These are phyloP conservation scores for Drosophila melanosoma DNA, from an alignment of 2,888 invertebrate genomes.

Conservation along the genomic window DNA sequence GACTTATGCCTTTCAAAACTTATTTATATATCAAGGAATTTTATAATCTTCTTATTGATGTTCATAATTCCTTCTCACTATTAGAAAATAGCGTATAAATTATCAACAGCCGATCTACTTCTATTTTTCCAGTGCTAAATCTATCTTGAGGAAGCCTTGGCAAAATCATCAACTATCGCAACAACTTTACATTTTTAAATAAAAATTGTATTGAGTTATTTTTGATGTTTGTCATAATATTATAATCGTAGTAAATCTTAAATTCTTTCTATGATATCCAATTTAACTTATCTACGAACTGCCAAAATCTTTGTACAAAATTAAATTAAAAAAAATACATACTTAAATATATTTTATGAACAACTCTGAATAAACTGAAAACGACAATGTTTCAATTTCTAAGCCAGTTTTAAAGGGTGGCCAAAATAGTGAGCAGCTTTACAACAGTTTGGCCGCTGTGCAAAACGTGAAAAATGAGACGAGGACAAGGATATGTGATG, in stretches of 20 bases:
- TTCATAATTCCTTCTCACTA: background rate
- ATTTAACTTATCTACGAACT: background rate
- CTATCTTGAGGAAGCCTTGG: background rate
- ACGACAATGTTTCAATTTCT: background rate
- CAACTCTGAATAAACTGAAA: background rate
- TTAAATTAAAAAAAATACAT: no score
- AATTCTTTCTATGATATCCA: background rate
- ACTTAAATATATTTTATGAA: background rate
- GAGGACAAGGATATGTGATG: slow-evolving; percentile 5
- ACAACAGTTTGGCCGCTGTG: slow-evolving; percentile 12
- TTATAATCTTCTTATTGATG: background rate
- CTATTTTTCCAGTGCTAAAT: background rate
- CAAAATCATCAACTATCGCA: background rate
- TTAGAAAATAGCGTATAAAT: background rate
- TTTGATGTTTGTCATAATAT: background rate
- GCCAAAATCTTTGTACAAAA: background rate
- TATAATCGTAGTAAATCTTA: background rate
- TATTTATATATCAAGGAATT: background rate
- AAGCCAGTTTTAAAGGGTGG: slow-evolving; percentile 17
- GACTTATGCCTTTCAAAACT: background rate
- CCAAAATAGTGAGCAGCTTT: slow-evolving; percentile 2
- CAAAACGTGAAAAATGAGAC: slow-evolving; percentile 4
- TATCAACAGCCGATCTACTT: background rate
- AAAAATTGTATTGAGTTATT: background rate
- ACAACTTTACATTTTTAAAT: background rate